Base-by-base conservation (phyloP, 2,797 vertebrate genomes). In the Acropternis orthonyx region DNA sequence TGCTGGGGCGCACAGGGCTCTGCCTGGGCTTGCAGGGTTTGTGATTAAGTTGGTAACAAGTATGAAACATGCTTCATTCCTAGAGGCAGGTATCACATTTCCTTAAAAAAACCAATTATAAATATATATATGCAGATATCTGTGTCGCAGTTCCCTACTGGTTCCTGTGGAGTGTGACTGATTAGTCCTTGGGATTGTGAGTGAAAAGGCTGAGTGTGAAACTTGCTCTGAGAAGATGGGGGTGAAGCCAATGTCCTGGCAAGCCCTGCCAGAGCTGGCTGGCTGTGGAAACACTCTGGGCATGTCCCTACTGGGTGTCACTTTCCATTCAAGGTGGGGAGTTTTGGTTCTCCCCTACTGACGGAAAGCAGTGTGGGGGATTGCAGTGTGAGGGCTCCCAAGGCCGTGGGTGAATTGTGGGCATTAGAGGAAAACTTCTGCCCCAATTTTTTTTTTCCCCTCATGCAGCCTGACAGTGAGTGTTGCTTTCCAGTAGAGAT, bases 21-120 rank as follows among this genome's bases (percentile, higher is more conserved):
- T 95, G 94, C 74, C 83, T 58, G 77, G 74, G 89, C 96, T 92
- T 95, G 92, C 76, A 78, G 52, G 12, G 34, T 55, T 78, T 7
- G 1, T 73, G 89, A 87, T 92, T 68, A 69, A 84, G 32, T 73
- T 95, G 92, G 82, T 79, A 55, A 62, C 73, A 93, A 61, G 65
- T 32, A 52, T 26, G 77, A 84, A 88, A 63, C 21, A 6, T 4
- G 30, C 75, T 28, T 28, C 56, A 49, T 93, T 66, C 69, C 89
- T 88, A 43, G 71, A 69, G 91, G 88, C 90, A 85, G 77, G 48
- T 59, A 89, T 88, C 59, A n/a, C 15, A 10, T 72, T 94, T 89
- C 51, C 73, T 81, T 91, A 36, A 20, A 62, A 81, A 48, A 46
- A 24, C 7, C 27, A 7, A 22, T 74, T 58, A 26, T 32, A 16